A percentile compares a stretch with the other conserved stretches of the same genome.
Conservation (phyloP, 2,888 invertebrate species). For the Scaeva pyrastri region DNA sequence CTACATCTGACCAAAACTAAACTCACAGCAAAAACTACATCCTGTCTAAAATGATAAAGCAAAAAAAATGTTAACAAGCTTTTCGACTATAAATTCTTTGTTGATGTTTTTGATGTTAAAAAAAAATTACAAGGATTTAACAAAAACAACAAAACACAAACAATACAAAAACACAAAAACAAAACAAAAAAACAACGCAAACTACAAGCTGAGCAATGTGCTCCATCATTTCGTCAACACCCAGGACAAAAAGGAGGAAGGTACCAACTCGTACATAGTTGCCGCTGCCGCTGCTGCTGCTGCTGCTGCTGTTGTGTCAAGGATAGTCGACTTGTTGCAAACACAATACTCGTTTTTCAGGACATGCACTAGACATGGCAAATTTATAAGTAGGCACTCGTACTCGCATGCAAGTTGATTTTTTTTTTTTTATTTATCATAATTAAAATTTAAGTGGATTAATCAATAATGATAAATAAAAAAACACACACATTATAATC, state of each 20-base stretch:
- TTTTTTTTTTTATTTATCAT: slow-evolving; percentile 60
- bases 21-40: neutral
- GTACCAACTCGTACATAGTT: no score
- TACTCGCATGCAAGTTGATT: slow-evolving; percentile 64
- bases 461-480: neutral
- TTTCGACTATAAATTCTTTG: neutral
- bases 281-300: no score
- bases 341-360: neutral
- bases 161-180: neutral
- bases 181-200: neutral
- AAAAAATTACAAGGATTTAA: neutral
- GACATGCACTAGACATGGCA: slow-evolving; percentile 36
- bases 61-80: slow-evolving; percentile 12
- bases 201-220: neutral
- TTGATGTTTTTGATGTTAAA: neutral
- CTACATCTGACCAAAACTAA: no score
- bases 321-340: slow-evolving; percentile 58
- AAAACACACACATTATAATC: neutral
- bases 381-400: slow-evolving; percentile 48
- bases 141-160: neutral
- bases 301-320: neutral
- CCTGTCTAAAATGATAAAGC: neutral
- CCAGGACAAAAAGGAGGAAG: neutral
- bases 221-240: no score
- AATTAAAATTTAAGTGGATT: slow-evolving; percentile 39